Evolutionary conservation across 2,113 vertebrate species (phyloP).

Genomic region (Penelope pileata): DNA sequence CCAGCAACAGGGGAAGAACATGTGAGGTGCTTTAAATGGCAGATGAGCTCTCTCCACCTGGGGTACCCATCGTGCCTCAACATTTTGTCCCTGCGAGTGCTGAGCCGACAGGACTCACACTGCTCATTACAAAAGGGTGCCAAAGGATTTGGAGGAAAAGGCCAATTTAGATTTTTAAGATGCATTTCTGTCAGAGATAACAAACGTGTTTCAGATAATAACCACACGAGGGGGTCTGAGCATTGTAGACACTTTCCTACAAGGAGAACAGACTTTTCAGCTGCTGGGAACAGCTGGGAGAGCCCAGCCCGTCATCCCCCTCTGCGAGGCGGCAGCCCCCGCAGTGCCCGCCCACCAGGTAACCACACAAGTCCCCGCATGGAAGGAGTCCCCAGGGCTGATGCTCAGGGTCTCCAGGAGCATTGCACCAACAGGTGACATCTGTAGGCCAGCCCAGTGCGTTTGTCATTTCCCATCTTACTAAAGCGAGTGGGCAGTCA

Average conservation of each 20-base stretch:
- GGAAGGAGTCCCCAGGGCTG: not conserved
- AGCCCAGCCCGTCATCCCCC: not conserved
- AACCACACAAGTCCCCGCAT: not conserved
- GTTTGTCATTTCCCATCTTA: not conserved
- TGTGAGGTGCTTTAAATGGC: not conserved
- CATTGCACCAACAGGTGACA: not conserved
- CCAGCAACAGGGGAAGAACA: accelerated
- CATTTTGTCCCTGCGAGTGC: not conserved
- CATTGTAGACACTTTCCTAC: not conserved
- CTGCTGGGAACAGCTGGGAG: not conserved
- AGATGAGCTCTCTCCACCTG: not conserved
- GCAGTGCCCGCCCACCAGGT: not conserved
- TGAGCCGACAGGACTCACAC: accelerated
- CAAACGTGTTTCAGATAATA: not conserved
- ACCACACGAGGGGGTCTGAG: accelerated
- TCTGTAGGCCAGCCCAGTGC: not conserved
- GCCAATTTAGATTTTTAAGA: not conserved
- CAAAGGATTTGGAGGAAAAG: not conserved
- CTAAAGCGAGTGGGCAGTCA: not conserved
- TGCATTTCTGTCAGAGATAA: not conserved
- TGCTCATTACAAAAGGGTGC: not conserved
- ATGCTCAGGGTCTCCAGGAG: not conserved
- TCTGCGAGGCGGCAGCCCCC: not conserved
- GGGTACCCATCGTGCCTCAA: not conserved
- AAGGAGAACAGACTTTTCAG: not conserved